Evolutionary conservation across 2,888 invertebrate species (phyloP).

Genomic region (Prenolepis imparis): DNA sequence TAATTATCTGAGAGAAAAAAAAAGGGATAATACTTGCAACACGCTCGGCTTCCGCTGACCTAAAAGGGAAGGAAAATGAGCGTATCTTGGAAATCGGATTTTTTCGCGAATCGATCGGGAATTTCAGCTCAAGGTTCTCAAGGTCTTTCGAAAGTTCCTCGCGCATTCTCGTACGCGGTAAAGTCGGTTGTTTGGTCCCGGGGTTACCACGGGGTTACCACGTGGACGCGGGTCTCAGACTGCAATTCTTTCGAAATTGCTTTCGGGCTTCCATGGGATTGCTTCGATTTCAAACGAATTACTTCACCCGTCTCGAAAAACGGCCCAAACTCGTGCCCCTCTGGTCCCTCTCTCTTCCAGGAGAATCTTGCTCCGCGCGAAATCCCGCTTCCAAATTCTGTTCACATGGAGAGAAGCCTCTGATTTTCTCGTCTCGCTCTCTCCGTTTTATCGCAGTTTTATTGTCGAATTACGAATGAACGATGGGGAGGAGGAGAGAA

Average conservation of each 20-base stretch:
- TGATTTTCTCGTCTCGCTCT: conserved; percentile 23
- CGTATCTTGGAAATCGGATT: background rate
- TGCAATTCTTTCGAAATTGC: conserved; percentile 84
- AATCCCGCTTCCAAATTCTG: conserved; percentile 55
- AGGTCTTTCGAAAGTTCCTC: conserved; percentile 54
- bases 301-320: conserved; percentile 64
- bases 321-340: conserved; percentile 23
- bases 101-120: conserved; percentile 18
- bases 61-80: background rate
- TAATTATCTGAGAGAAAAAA: conserved; percentile 18
- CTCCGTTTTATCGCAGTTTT: background rate
- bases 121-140: conserved; percentile 2
- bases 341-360: conserved; percentile 25
- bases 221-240: conserved; percentile 78
- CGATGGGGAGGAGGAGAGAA: background rate
- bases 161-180: conserved; percentile 54
- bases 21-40: background rate
- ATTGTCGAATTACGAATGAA: background rate
- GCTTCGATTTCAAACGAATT: conserved; percentile 81
- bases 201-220: conserved; percentile 72
- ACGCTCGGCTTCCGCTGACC: conserved; percentile 9
- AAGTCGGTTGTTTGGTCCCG: conserved; percentile 67
- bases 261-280: conserved; percentile 81
- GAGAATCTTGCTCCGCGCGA: conserved; percentile 48
- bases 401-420: background rate